Conservation (phyloP, 1,140 invertebrate species). For the Drosophila orena region DNA sequence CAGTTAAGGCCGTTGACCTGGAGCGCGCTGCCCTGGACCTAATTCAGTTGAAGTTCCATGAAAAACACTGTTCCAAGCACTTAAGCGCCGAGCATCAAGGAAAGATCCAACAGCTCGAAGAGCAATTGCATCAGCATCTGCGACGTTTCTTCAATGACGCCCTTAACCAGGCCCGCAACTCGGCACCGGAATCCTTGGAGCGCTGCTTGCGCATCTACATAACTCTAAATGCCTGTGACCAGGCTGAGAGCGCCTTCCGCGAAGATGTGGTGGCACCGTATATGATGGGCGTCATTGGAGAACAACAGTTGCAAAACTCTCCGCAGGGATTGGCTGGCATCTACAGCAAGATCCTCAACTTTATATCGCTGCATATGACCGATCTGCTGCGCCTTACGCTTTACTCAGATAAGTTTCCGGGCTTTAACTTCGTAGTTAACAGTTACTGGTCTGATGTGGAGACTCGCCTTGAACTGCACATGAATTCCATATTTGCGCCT, state of each 20-base stretch:
- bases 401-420: constrained; percentile 88
- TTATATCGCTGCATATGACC: constrained; percentile 89
- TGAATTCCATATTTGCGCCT: constrained; percentile 94
- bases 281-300: constrained; percentile 91
- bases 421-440: constrained; percentile 94
- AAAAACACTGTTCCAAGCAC: constrained; percentile 66
- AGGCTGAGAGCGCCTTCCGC: constrained; percentile 90
- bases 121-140: constrained; percentile 86
- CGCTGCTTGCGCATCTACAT: constrained; percentile 89
- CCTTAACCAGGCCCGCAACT: constrained; percentile 85
- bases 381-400: constrained; percentile 87
- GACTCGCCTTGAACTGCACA: constrained; percentile 90
- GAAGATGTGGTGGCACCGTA: constrained; percentile 90
- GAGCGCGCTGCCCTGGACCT: constrained; percentile 70
- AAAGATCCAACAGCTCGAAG: constrained; percentile 86
- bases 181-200: constrained; percentile 85
- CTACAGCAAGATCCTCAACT: constrained; percentile 90
- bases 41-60: constrained; percentile 74
- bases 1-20: constrained; percentile 76
- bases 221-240: constrained; percentile 88
- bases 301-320: constrained; percentile 89
- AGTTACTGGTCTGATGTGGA: constrained; percentile 95
- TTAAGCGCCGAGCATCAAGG: constrained; percentile 85
- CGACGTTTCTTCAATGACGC: constrained; percentile 88
- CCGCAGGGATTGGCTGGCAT: constrained; percentile 90